Evolutionary conservation across 2,113 vertebrate genomes (phyloP).

Genomic region (Chaetodon auriga): DNA sequence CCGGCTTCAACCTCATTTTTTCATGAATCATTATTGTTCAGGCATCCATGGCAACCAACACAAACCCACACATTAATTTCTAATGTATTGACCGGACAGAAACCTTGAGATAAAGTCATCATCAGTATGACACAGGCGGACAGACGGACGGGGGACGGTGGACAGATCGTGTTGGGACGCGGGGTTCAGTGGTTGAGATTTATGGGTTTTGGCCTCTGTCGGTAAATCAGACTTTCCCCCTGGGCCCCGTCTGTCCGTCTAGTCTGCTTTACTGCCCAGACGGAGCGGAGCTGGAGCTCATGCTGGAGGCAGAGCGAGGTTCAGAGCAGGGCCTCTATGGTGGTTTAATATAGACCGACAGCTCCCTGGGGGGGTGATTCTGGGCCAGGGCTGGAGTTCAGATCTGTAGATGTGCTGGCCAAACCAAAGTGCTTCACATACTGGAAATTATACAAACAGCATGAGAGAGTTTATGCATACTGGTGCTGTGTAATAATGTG

Average conservation of each 20-base stretch:
- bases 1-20: not conserved
- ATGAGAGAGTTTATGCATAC: not conserved
- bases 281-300: constrained; percentile 45
- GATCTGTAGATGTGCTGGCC: constrained; percentile 15
- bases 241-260: constrained; percentile 54
- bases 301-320: constrained; percentile 45
- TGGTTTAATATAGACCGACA: constrained; percentile 46
- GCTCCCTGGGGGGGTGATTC: constrained; percentile 28
- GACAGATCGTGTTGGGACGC: constrained; percentile 48
- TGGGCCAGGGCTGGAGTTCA: constrained; percentile 4
- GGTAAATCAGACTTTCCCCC: constrained; percentile 38
- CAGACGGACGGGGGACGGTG: constrained; percentile 19
- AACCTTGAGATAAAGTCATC: not conserved
- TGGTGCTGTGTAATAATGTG: not conserved
- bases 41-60: not conserved
- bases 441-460: not conserved
- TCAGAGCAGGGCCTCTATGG: constrained; percentile 17
- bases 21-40: not conserved
- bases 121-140: not conserved
- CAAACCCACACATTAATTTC: not conserved
- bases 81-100: not conserved
- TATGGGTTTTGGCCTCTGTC: constrained; percentile 40
- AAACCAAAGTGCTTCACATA: constrained; percentile 20
- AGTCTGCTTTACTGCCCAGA: constrained; percentile 50
- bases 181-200: constrained; percentile 38